Percentiles rank a stretch among this genome's conserved stretches.
phyloP scores from a whole-genome alignment of 2,113 vertebrate genomes.

The Zosterops hypoxanthus region DNA sequence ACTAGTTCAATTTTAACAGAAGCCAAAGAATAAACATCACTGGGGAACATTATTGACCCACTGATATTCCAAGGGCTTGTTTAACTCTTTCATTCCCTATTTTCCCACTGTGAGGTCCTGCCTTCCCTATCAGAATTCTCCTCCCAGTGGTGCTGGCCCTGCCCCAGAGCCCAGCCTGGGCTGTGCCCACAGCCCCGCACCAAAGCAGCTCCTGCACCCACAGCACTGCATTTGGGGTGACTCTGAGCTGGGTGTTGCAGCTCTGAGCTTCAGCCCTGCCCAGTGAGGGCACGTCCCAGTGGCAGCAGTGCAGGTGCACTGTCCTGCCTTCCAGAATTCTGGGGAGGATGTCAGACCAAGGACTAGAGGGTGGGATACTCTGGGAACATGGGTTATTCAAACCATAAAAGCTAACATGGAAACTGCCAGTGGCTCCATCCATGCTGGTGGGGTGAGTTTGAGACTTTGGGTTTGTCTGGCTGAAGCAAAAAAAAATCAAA shows the following conservation, averaged over 20 bases:
- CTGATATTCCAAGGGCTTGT: background rate
- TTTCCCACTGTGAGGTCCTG: background rate
- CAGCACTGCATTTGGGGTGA: fast-evolving
- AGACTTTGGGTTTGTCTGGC: background rate
- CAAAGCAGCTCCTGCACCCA: background rate
- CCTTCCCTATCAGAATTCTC: background rate
- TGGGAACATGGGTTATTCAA: fast-evolving
- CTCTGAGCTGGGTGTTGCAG: fast-evolving
- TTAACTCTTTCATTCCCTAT: background rate
- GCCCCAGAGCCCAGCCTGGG: fast-evolving
- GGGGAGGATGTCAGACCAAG: too few relatives aligned
- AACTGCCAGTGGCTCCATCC: fast-evolving
- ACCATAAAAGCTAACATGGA: fast-evolving
- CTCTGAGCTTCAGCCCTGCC: background rate
- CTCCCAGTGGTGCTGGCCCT: fast-evolving
- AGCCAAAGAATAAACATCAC: background rate
- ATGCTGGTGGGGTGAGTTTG: background rate
- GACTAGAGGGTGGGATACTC: fast-evolving
- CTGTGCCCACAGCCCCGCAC: background rate
- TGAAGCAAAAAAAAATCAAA: background rate
- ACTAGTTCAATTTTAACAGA: background rate
- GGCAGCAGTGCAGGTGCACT: fast-evolving
- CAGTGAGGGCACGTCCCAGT: fast-evolving
- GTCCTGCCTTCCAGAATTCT: fast-evolving
- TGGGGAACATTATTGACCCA: background rate